phyloP scores from a whole-genome alignment of 2,797 vertebrate genomes.

The Hippopotamyrus pictus region DNA sequence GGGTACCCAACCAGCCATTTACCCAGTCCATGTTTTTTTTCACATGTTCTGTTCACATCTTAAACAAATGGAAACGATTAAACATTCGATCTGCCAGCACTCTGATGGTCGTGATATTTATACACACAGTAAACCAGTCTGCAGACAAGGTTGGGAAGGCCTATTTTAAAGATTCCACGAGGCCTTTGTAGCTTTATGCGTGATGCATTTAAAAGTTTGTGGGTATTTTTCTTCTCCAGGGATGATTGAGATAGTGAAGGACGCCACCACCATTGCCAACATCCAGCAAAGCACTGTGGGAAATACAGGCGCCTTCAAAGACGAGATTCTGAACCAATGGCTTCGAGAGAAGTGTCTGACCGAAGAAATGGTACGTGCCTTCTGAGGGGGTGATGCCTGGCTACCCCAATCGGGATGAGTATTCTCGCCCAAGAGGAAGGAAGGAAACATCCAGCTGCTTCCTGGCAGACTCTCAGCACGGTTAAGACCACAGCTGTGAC shows the following conservation, averaged over 20 bases:
- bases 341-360: constrained; percentile 84
- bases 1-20: not conserved
- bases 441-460: constrained; percentile 48
- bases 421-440: constrained; percentile 36
- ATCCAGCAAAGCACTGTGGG: constrained; percentile 97
- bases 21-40: not conserved
- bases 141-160: not conserved
- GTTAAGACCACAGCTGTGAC: not conserved
- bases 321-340: constrained; percentile 92
- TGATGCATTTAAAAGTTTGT: not conserved
- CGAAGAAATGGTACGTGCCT: constrained; percentile 79
- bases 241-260: constrained; percentile 97
- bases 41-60: not conserved
- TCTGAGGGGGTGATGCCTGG: not conserved
- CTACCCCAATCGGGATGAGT: constrained; percentile 34
- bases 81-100: not conserved
- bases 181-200: not conserved
- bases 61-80: not conserved
- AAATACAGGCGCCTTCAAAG: constrained; percentile 94
- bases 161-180: not conserved
- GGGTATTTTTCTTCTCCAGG: constrained; percentile 53
- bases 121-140: not conserved
- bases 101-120: not conserved
- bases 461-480: constrained; percentile 32
- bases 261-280: constrained; percentile 94